Base-by-base conservation (phyloP, 2,888 invertebrate genomes). In the Oasisia sp. region DNA sequence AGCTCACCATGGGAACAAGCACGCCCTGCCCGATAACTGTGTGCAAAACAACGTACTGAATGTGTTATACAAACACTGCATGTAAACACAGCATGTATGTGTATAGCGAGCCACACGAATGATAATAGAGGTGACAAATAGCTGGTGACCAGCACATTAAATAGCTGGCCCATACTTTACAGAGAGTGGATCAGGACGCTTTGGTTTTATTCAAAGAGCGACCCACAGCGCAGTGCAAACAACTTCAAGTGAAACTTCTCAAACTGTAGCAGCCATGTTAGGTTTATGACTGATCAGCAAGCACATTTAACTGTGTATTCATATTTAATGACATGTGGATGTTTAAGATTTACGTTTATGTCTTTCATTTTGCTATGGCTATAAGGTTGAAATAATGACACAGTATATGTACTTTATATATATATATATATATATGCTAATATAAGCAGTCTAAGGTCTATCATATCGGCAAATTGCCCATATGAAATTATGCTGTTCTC, bases 81-180 rank as follows among this genome's bases (percentile, higher is more conserved):
- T 74, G 74, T 74, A 74, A 74, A 74, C 27, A 74, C 74, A 74
- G 19, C 74, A 27, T 27, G 19, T 74, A 74, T 74, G 74, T 74
- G 27, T 74, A 74, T 74, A 74, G 58, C 58, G 58, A 58, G 58
- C 58, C 58, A 58, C 12, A 58, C 58, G 14, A 74, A 74, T 74
- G 74, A 74, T 74, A 74, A 74, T 74, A 56, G 56, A 74, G 74
- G 74, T 74, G 74, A 74, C 74, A 74, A 74, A 74, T 74, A 74
- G 74, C 74, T 4, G 74, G 74, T 74, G 74, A 74, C 74, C 74
- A 74, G 74, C 74, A 74, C 74, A 74, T 74, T 74, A 74, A 74
- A 74, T 74, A 74, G 74, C 74, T 74, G 74, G 74, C 74, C 19
- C 27, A 74, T 74, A 19, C 74, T 74, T 74, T 74, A 74, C n/a